Evolutionary conservation across 2,797 vertebrate species (phyloP).

Genomic region (Melanotaenia trifasciata): DNA sequence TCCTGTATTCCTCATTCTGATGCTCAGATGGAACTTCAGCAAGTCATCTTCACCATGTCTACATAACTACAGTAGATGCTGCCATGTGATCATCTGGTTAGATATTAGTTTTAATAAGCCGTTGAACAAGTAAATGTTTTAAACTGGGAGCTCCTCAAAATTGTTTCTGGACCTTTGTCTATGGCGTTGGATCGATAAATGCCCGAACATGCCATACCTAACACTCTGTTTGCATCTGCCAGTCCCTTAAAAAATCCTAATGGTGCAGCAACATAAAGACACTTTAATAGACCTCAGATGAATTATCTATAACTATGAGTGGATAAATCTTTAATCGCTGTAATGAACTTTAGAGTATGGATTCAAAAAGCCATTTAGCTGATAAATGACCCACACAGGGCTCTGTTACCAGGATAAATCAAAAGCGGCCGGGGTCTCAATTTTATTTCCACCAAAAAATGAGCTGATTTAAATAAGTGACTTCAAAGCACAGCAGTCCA

Average conservation of each 20-base stretch:
- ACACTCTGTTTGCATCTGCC: slow-evolving; percentile 46
- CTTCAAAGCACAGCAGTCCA: slow-evolving; percentile 58
- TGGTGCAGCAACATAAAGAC: slow-evolving; percentile 68
- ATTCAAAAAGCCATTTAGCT: slow-evolving; percentile 82
- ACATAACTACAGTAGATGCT: too few species aligned
- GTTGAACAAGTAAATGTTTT: too few species aligned
- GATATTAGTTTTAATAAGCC: too few species aligned
- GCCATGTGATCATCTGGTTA: too few species aligned
- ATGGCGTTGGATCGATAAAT: slow-evolving; percentile 22
- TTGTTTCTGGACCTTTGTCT: slow-evolving; percentile 45
- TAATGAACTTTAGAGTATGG: slow-evolving; percentile 83
- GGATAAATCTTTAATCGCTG: slow-evolving; percentile 82
- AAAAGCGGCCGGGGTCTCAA: slow-evolving; percentile 62
- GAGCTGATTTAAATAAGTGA: slow-evolving; percentile 81
- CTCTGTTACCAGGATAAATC: slow-evolving; percentile 78
- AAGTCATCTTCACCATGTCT: too few species aligned
- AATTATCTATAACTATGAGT: slow-evolving; percentile 80
- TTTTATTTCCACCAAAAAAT: slow-evolving; percentile 61
- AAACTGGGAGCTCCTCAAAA: slow-evolving; percentile 15
- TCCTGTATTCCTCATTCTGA: too few species aligned
- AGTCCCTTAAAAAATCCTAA: slow-evolving; percentile 57
- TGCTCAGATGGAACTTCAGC: too few species aligned
- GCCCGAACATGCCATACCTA: slow-evolving; percentile 24
- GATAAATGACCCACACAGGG: slow-evolving; percentile 76
- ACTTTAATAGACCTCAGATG: slow-evolving; percentile 78